Base-by-base conservation (phyloP, 1,140 invertebrate genomes). In the Zaprionus capensis region DNA sequence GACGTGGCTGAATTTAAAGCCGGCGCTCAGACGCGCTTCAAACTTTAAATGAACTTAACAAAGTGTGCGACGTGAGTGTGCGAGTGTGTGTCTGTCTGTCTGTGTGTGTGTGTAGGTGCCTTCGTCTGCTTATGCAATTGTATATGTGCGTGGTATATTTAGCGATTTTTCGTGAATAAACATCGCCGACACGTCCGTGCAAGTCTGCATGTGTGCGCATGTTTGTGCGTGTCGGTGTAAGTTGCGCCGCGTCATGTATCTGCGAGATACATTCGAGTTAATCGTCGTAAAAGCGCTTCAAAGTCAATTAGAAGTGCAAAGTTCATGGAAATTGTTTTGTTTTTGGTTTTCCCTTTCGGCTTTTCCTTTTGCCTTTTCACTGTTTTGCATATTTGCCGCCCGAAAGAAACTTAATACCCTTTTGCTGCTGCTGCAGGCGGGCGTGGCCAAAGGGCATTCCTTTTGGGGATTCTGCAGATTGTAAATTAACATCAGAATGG, bases 41-140 rank as follows among this genome's bases (percentile, higher is more conserved):
- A 87, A 87, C 84, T 88, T 87, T 80, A 86, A 86, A 87, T 70
- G 77, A 87, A 87, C 77, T 84, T 87, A 81, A 62, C 71, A 63
- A 80, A 84, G 74, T 87, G 71, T 59, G 66, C 69, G 78, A 55
- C n/a, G 17, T 62, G 62, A 26, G 46, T 31, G 49, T 66, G 68
- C 44, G 38, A n/a, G 55, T 53, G 20, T 57, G 12, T 70, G 22
- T 12, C 36, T 22, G 57, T 63, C 15, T 15, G 51, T 15, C 55
- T 57, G 46, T 41, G 57, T 63, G 15, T 15, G 51, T 17, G 64
- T 46, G 46, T 41, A 31, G 28, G 28, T 31, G 28, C 28, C 1
- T 28, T 28, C 26, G 49, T 66, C 58, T 41, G 31, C 15, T 56
- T 57, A 15, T 51, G n/a, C 62, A n/a, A 12, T 26, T 17, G 56